A percentile compares a stretch with the other conserved stretches of the same genome.
These are phyloP conservation scores for Falco punctatus DNA, from an alignment of 2,113 vertebrate genomes.

Conservation along the genomic window DNA sequence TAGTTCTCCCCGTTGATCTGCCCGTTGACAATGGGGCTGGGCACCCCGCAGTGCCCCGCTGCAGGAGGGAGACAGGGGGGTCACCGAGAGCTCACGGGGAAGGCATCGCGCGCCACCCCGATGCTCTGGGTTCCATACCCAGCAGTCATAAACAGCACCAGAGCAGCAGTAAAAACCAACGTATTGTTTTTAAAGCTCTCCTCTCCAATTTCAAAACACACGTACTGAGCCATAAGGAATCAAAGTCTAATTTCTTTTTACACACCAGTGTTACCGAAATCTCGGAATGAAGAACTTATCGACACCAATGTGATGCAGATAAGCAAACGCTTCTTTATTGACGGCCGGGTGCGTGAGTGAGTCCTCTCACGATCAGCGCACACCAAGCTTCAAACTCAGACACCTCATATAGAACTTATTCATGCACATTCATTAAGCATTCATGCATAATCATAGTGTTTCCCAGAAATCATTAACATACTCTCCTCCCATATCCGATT, in stretches of 20 bases:
- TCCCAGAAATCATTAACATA: no score
- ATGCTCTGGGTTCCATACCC: rapidly evolving
- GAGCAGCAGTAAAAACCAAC: neutral
- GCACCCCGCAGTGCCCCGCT: constrained; percentile 94
- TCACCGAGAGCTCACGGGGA: rapidly evolving
- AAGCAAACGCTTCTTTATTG: no score
- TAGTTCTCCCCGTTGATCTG: constrained; percentile 96
- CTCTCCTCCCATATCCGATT: no score
- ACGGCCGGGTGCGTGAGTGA: no score
- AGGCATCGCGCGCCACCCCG: rapidly evolving
- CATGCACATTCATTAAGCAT: no score
- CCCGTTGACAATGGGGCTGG: constrained; percentile 93
- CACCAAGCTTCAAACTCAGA: no score
- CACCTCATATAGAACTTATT: no score
- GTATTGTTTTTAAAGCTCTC: neutral
- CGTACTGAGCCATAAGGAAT: neutral
- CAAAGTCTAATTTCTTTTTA: neutral
- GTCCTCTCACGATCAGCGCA: no score
- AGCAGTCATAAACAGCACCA: neutral
- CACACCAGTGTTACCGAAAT: no score
- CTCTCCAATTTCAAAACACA: neutral
- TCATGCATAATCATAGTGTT: no score
- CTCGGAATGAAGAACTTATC: no score
- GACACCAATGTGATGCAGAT: no score
- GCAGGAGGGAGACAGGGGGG: neutral